These are phyloP conservation scores for Megastigmus dorsalis DNA, from an alignment of 2,888 invertebrate species.

Conservation along the genomic window DNA sequence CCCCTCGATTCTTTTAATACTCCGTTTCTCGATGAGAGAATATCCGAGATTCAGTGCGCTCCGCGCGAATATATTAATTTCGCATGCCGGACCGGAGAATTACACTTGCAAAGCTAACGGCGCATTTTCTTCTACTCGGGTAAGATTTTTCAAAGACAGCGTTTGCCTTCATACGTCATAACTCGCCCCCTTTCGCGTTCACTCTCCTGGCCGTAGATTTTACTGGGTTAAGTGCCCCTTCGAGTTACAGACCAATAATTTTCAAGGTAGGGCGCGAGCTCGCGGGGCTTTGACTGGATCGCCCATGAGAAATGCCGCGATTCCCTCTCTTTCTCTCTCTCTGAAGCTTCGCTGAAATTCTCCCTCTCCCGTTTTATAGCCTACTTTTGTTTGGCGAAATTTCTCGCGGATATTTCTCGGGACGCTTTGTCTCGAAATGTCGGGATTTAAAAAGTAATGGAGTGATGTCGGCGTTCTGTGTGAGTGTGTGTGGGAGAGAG, in stretches of 20 bases:
- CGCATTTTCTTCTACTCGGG: background rate
- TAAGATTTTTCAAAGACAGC: conserved; percentile 33
- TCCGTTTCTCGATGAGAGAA: background rate
- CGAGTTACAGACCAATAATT: conserved; percentile 62
- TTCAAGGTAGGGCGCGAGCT: conserved; percentile 44
- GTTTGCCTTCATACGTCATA: conserved; percentile 53
- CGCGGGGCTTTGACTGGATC: background rate
- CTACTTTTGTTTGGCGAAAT: conserved; percentile 21
- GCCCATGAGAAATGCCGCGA: conserved; percentile 35
- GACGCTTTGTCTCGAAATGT: background rate
- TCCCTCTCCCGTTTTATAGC: conserved; percentile 51
- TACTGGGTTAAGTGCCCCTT: conserved; percentile 61
- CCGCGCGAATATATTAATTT: conserved; percentile 41
- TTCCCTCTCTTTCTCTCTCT: too few species aligned
- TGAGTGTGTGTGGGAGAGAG: too few species aligned
- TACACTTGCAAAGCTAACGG: conserved; percentile 37
- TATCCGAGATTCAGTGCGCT: conserved; percentile 23
- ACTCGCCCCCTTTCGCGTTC: too few species aligned
- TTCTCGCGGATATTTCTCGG: background rate
- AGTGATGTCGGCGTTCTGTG: background rate
- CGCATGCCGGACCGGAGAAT: background rate
- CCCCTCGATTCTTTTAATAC: background rate
- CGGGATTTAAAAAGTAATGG: background rate
- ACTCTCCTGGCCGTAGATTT: too few species aligned
- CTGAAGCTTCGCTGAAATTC: conserved; percentile 1